These are phyloP conservation scores for Drosophila sechellia DNA, from an alignment of 1,140 invertebrate genomes.

Conservation along the genomic window DNA sequence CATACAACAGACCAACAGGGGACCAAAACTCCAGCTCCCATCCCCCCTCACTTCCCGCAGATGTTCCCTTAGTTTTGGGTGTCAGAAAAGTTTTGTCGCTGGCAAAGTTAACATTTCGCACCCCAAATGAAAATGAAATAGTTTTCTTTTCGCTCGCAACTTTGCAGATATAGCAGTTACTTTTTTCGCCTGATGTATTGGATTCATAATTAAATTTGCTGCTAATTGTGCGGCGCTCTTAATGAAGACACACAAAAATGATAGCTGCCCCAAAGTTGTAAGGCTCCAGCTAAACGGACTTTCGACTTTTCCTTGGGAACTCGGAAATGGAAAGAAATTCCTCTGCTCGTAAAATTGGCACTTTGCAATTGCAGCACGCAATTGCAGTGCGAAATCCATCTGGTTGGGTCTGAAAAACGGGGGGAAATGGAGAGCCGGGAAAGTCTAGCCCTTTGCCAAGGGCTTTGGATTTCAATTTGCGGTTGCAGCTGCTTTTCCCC, in stretches of 20 bases:
- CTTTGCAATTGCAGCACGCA: slow-evolving; percentile 45
- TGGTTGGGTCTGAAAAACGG: not conserved
- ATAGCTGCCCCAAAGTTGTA: slow-evolving; percentile 2
- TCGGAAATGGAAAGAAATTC: slow-evolving; percentile 7
- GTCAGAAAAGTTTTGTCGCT: slow-evolving; percentile 65
- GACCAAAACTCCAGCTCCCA: slow-evolving; percentile 25
- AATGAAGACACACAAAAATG: slow-evolving; percentile 40
- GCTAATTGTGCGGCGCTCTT: slow-evolving; percentile 31
- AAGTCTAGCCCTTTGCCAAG: slow-evolving; percentile 35
- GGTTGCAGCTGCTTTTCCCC: slow-evolving; percentile 53
- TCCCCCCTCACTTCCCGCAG: not conserved
- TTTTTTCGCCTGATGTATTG: slow-evolving; percentile 38
- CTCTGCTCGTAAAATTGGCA: slow-evolving; percentile 22
- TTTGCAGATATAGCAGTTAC: slow-evolving; percentile 18
- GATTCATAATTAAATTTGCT: slow-evolving; percentile 76
- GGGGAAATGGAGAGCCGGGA: not conserved
- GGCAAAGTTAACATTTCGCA: slow-evolving; percentile 58
- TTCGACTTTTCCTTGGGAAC: slow-evolving; percentile 5
- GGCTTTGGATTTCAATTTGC: slow-evolving; percentile 56
- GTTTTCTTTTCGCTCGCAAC: slow-evolving; percentile 42
- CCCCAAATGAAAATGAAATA: slow-evolving; percentile 73
- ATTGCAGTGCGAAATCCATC: slow-evolving; percentile 9
- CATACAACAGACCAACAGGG: slow-evolving; percentile 67
- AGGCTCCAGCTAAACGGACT: slow-evolving; percentile 36
- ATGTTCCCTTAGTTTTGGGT: slow-evolving; percentile 39